These are phyloP conservation scores for Proales similis DNA, from an alignment of 1,140 invertebrate genomes.

Conservation along the genomic window DNA sequence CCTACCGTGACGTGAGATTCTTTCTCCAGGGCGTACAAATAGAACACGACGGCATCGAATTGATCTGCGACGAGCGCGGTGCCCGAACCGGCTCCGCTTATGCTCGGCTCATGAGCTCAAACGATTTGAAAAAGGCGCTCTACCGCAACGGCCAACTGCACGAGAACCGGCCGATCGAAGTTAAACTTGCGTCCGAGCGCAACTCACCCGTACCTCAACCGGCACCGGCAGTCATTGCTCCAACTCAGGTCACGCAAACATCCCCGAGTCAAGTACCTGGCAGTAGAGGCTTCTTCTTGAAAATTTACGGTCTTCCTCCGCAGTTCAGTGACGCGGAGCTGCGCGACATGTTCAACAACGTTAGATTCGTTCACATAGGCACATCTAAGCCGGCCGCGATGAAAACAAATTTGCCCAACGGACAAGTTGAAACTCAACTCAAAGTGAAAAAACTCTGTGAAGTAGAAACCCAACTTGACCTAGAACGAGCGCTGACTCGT, in stretches of 20 bases:
- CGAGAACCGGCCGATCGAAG: conserved; percentile 42
- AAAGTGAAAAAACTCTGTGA: conserved; percentile 34
- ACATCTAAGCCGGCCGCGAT: conserved; percentile 11
- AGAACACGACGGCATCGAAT: conserved; percentile 71
- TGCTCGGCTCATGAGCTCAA: conserved; percentile 63
- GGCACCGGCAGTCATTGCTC: too few species aligned
- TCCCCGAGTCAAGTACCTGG: background rate
- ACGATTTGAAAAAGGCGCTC: conserved; percentile 64
- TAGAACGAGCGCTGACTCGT: conserved; percentile 11
- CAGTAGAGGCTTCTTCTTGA: background rate
- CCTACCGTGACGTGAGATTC: conserved; percentile 63
- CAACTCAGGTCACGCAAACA: too few species aligned
- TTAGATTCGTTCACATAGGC: background rate
- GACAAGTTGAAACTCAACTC: conserved; percentile 6
- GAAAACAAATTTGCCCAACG: conserved; percentile 17
- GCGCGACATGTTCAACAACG: conserved; percentile 34
- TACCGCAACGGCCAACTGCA: conserved; percentile 53
- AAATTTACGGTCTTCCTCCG: conserved; percentile 31
- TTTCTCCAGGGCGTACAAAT: conserved; percentile 72
- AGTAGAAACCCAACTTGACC: conserved; percentile 19
- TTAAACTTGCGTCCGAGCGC: too few species aligned
- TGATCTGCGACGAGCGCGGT: conserved; percentile 71
- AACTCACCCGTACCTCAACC: too few species aligned
- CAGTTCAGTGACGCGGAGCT: conserved; percentile 5
- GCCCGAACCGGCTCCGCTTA: conserved; percentile 69